Evolutionary conservation across 2,797 vertebrate species (phyloP), one percentile per base, ranked within the genome.

Genomic region (Dromococcyx pavoninus): DNA sequence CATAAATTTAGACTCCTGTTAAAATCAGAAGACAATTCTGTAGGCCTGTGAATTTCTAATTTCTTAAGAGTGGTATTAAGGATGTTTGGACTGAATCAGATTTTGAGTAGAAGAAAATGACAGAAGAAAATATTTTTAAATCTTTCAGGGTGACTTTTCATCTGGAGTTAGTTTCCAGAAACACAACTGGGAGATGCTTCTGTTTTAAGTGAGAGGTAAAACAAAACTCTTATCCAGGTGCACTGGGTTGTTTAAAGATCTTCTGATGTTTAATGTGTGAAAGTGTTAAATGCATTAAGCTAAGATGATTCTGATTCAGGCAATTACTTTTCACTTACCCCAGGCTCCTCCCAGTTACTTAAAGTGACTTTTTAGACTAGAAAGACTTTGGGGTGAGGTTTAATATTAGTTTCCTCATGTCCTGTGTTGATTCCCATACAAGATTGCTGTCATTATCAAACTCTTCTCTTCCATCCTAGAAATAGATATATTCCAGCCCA

Each of bases 321-420:
- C 43, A 93, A 85, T 87, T 85, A 84, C 14, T 85, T 91, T 82
- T 84, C 76, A 88, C 73, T 91, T 91, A 76, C 37, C 19, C 44
- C 48, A 67, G 86, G 60, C 66, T 94, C 87, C 79, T 85, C 88
- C 64, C 83, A 71, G 12, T 50, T 43, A 82, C 37, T 91, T 62
- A 32, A 81, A 81, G 57, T 37, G 61, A 84, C 37, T 91, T 95
- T 88, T 84, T 77, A 88, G 44, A 23, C 44, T 50, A 54, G 44
- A 90, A 93, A 25, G 44, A 64, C 33, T 88, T 43, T 43, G 22
- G 65, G 86, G 39, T 43, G 93, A 85, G 71, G 82, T 76, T 77
- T 64, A 72, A 50, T 56, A 39, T 2, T 60, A 69, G 5, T 89
- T 91, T 88, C 90, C 71, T 91, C 83, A 88, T 0, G 2, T 82